Conservation (phyloP, 2,113 vertebrate genomes). For the Telmatochromis sp. region DNA sequence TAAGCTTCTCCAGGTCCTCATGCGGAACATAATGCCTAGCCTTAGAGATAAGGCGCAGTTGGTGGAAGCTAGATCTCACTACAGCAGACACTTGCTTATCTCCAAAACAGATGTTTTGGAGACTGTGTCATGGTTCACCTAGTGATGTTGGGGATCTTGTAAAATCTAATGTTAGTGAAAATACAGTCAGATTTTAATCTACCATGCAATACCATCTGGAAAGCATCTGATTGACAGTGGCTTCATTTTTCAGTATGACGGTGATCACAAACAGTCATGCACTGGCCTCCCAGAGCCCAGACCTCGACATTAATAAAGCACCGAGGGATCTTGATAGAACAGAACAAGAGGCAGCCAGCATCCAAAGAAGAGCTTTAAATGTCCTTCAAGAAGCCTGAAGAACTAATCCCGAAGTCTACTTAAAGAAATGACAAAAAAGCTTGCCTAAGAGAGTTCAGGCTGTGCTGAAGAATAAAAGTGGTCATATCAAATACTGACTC, state of each 20-base stretch:
- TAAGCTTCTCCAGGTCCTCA: too few relatives aligned
- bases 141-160: neutral
- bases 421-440: neutral
- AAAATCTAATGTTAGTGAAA: neutral
- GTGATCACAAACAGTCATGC: neutral
- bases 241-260: neutral
- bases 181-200: neutral
- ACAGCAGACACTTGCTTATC: too few relatives aligned
- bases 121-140: neutral
- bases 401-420: neutral
- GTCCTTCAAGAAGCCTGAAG: neutral
- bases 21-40: too few relatives aligned
- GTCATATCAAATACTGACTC: neutral
- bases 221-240: neutral
- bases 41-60: too few relatives aligned
- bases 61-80: too few relatives aligned
- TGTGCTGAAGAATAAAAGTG: neutral
- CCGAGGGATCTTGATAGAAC: neutral
- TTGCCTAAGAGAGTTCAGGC: neutral
- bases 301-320: neutral
- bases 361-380: neutral
- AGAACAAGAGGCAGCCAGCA: neutral
- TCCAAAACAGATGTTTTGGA: neutral
- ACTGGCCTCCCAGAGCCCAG: neutral
- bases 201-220: neutral